Evolutionary conservation across 23 tunicate genomes (phyloP), one percentile per base, ranked within the genome.

Genomic region (Halocynthia roretzi): DNA sequence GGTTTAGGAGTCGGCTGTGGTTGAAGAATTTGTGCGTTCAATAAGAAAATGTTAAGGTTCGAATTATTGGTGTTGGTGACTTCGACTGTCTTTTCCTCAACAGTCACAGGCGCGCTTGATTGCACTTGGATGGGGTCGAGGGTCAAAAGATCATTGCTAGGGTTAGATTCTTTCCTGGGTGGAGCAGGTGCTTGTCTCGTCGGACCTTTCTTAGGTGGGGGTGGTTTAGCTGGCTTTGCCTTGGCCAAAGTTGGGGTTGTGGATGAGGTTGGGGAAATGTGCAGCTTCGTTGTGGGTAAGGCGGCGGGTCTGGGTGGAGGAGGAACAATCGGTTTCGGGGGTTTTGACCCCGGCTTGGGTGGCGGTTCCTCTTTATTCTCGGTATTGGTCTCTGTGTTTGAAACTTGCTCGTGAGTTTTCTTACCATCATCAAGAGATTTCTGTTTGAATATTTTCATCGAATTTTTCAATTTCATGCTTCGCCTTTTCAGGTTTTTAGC

Each of bases 181-280:
- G 44, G 79, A 23, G 44, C 17, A 10, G 79, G 80, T 0, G 72
- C 52, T 54, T 6, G 20, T 21, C 78, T 40, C 0, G 78, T 44
- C 14, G 84, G 84, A 10, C 8, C 51, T 0, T 51, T 80, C 51
- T 75, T 82, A 10, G 80, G 80, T 50, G 86, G 89, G 9, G 78
- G 78, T n/a, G 90, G 90, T 49, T 70, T 80, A 2, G 81, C 1
- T 12, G 86, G 85, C 62, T 84, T 89, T 7, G 50, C 18, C 70
- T 61, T 71, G 52, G 80, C 71, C 8, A 55, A 8, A 58, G 17
- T 15, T 58, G 15, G 63, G n/a, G 63, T 14, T 58, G 63, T 14
- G 63, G 70, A 6, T 65, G 22, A 14, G 17, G 70, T 9, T 65
- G 5, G 70, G 48, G 70, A 0, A 65, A 5, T 65, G 23, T 0